Evolutionary conservation across 2,113 vertebrate species (phyloP).

Genomic region (Sterna hirundo): DNA sequence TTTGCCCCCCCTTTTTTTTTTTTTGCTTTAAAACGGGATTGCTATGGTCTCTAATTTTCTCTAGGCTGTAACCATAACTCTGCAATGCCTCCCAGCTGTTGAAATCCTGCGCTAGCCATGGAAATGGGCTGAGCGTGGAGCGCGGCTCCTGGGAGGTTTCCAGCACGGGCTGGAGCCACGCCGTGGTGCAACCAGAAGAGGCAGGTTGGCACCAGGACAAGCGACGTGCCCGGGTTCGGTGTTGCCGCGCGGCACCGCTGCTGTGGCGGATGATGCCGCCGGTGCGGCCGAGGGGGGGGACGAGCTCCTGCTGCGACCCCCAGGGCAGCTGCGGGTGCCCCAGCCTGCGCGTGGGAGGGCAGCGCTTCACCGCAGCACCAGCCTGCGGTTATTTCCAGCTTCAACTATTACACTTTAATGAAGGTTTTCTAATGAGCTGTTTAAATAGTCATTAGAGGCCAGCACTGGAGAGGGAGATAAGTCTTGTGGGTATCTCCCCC

Average conservation of each 20-base stretch:
- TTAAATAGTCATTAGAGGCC: slow-evolving; percentile 57
- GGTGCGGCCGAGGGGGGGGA: neutral
- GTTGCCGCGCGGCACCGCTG: rapidly evolving
- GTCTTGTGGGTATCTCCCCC: slow-evolving; percentile 5
- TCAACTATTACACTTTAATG: slow-evolving; percentile 3
- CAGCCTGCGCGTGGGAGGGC: neutral
- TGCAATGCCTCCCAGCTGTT: slow-evolving; percentile 11
- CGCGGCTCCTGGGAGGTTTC: neutral
- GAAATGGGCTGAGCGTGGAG: neutral
- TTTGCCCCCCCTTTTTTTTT: neutral
- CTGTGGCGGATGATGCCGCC: rapidly evolving
- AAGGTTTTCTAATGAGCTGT: slow-evolving; percentile 57
- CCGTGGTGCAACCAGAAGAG: neutral
- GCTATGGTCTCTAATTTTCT: neutral
- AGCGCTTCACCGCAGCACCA: neutral
- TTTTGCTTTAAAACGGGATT: neutral
- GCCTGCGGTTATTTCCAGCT: neutral
- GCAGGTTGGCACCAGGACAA: neutral
- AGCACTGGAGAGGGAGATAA: slow-evolving; percentile 42
- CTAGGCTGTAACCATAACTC: neutral
- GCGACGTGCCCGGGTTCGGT: rapidly evolving
- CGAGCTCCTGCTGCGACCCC: neutral
- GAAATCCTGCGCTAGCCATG: neutral
- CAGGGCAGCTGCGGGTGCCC: neutral
- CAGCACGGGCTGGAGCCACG: neutral